Base-by-base conservation (phyloP, 2,113 vertebrate species). In the Hippocampus guttulatus region DNA sequence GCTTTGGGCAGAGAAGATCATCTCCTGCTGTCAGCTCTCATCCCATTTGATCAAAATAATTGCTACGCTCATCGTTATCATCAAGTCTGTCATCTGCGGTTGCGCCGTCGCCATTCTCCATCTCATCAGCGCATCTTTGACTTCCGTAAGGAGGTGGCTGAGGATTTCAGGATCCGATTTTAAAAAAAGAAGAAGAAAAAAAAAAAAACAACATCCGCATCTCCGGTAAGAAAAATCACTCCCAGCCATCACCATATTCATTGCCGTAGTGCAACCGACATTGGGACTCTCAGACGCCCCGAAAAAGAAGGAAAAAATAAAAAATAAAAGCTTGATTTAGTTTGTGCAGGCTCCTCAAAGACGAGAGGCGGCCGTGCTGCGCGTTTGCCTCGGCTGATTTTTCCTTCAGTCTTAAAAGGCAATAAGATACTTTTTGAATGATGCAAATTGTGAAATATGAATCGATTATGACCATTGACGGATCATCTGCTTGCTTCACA, bases 41-140 rank as follows among this genome's bases (percentile, higher is more conserved):
- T 88, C 85, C 82, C 78, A 84, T 89, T 86, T 86, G 78, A 89
- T 88, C 86, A 87, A 72, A 89, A 88, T 90, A 88, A 90, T 87
- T 86, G 88, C 86, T 85, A 78, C 81, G 84, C 85, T 82, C 87
- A 80, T 88, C 82, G 78, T 87, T 81, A 87, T 85, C 88, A 83
- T 87, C 83, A 78, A 79, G 85, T 84, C 85, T 84, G 85, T 85
- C 87, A 88, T 87, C 80, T 78, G 76, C 73, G 63, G 70, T 33
- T 68, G 82, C 66, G 77, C 70, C 80, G 52, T 57, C 69, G 41
- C 76, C 75, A 52, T 75, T 75, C 81, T 82, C 84, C 71, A 71
- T 85, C 87, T 87, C 86, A 84, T 86, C 86, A 77, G 54, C 49
- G 70, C 63, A 66, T 69, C 80, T 82, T 75, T 71, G 71, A 75